These are phyloP conservation scores for Mandrillus leucophaeus DNA, from an alignment of 2,113 vertebrate species.

Conservation along the genomic window DNA sequence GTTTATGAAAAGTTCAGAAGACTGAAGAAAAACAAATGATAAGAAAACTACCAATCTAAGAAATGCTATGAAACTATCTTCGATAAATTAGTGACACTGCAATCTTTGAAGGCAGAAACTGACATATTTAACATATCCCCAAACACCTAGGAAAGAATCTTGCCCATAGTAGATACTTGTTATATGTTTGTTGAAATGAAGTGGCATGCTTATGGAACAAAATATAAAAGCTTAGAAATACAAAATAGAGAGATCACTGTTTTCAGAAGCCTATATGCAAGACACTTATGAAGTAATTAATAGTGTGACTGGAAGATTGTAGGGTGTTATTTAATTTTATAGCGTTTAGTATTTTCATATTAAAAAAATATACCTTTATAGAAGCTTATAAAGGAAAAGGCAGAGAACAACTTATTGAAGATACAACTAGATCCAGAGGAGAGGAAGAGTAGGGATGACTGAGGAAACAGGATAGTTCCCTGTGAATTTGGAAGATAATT, in stretches of 20 bases:
- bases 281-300: constrained; percentile 10
- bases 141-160: neutral
- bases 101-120: neutral
- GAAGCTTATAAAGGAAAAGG: neutral
- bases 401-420: neutral
- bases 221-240: constrained; percentile 18
- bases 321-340: neutral
- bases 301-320: neutral
- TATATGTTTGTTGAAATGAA: constrained; percentile 34
- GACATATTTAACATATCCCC: neutral
- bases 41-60: neutral
- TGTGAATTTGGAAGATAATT: constrained; percentile 32
- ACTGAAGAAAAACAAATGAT: neutral
- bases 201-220: neutral
- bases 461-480: constrained; percentile 13
- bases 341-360: constrained; percentile 7
- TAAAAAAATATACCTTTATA: neutral
- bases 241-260: constrained; percentile 2
- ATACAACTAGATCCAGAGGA: neutral
- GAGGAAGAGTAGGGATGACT: neutral
- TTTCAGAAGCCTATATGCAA: neutral
- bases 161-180: neutral
- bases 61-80: neutral
- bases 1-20: neutral
- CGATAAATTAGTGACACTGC: neutral